phyloP scores from a whole-genome alignment of 2,113 vertebrate species.

The Micronycteris hirsuta region DNA sequence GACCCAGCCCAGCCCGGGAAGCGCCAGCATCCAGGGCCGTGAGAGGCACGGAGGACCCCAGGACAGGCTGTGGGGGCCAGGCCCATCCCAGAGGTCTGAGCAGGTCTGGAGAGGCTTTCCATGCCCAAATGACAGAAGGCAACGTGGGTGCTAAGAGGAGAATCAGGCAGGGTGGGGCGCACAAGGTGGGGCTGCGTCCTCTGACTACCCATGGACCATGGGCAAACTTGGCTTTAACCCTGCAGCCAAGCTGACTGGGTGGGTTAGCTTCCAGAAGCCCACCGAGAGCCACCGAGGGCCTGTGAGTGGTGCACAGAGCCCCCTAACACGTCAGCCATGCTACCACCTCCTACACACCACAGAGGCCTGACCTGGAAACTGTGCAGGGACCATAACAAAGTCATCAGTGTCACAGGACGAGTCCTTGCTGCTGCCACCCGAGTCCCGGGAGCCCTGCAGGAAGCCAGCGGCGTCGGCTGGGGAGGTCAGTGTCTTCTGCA shows the following conservation, averaged over 20 bases:
- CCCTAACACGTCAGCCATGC: not conserved
- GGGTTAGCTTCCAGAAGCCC: not conserved
- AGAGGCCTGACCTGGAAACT: slow-evolving; percentile 84
- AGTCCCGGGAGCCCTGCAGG: slow-evolving; percentile 84
- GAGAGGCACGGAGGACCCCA: not conserved
- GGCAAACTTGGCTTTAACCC: too few species aligned
- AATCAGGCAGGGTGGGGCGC: not conserved
- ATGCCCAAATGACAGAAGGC: not conserved
- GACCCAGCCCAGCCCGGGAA: too few species aligned
- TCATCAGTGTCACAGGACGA: slow-evolving; percentile 91
- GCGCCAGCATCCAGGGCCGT: accelerated
- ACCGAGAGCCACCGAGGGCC: too few species aligned
- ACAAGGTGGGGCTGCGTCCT: not conserved
- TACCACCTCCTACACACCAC: accelerated
- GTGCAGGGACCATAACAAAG: slow-evolving; percentile 93
- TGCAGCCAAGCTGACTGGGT: accelerated
- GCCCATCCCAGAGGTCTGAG: not conserved
- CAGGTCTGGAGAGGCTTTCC: not conserved
- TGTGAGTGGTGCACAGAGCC: too few species aligned
- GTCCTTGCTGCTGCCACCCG: slow-evolving; percentile 90
- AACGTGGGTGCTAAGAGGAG: not conserved
- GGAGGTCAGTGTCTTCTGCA: slow-evolving; percentile 83
- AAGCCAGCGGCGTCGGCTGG: slow-evolving; percentile 86
- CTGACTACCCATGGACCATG: accelerated
- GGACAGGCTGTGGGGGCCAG: not conserved